Percentiles rank a stretch among this genome's conserved stretches.
Evolutionary conservation across 2,797 vertebrate genomes (phyloP).

Genomic region (Poliocrania exsul): DNA sequence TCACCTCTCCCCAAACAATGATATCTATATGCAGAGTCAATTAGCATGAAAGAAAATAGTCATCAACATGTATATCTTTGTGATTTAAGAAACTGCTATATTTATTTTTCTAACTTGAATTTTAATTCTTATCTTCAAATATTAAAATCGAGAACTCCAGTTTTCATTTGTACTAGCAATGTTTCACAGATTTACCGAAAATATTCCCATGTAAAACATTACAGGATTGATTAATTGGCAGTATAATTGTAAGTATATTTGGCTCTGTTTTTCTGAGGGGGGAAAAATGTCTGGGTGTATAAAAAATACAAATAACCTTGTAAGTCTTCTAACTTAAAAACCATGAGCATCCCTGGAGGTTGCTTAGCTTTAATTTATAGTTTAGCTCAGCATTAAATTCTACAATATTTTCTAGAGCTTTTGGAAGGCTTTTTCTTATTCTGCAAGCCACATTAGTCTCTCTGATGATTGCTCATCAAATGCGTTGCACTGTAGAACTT

Average conservation of each 20-base stretch:
- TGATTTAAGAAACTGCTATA: neutral
- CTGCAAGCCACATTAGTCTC: neutral
- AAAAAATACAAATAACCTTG: neutral
- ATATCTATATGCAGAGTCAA: neutral
- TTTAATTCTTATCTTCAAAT: neutral
- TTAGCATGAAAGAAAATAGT: neutral
- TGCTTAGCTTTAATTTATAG: neutral
- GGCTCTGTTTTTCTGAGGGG: neutral
- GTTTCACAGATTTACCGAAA: neutral
- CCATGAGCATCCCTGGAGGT: neutral
- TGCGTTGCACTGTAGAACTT: neutral
- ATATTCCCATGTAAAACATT: neutral
- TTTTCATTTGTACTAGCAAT: neutral
- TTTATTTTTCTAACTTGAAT: neutral
- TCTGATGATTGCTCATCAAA: neutral
- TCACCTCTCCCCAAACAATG: neutral
- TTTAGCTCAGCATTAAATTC: neutral
- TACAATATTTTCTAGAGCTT: neutral
- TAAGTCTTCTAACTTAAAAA: neutral
- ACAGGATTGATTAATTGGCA: neutral
- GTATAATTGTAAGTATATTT: neutral
- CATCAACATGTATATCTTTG: neutral
- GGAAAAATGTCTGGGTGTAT: neutral
- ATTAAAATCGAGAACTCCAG: neutral
- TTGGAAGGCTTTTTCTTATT: slow-evolving; percentile 21